A percentile compares a stretch with the other conserved stretches of the same genome.
Evolutionary conservation across 2,113 vertebrate genomes (phyloP).

Genomic region (Oenanthe melanoleuca): DNA sequence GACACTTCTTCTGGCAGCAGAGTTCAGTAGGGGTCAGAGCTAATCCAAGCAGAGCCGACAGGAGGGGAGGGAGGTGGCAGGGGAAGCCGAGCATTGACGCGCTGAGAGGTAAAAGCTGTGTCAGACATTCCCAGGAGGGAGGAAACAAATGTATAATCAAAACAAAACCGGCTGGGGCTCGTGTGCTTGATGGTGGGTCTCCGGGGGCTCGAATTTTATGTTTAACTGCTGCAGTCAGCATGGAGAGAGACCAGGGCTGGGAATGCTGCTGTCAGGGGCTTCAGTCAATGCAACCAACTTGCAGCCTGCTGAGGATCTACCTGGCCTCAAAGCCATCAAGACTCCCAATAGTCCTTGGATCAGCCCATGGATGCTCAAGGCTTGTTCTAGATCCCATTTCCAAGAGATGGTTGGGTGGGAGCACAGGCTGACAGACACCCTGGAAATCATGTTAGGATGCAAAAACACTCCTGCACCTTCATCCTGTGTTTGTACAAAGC

Average conservation of each 20-base stretch:
- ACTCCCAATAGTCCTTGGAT: accelerated
- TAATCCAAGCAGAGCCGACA: conserved; percentile 29
- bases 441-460: background rate
- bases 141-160: conserved; percentile 63
- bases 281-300: accelerated
- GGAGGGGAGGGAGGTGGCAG: background rate
- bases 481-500: background rate
- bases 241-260: accelerated
- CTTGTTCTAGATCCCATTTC: background rate
- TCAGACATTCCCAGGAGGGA: conserved; percentile 57
- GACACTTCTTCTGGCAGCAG: conserved; percentile 28
- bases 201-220: background rate
- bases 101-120: conserved; percentile 63
- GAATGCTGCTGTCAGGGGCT: background rate
- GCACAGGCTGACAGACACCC: background rate
- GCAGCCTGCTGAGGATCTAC: background rate
- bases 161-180: conserved; percentile 49
- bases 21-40: conserved; percentile 56
- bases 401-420: background rate
- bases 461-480: background rate
- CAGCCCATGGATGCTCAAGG: background rate
- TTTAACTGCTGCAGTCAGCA: background rate
- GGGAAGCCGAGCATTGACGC: background rate
- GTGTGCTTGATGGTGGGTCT: background rate
- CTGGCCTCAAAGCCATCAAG: background rate